Conservation (phyloP, 1,140 invertebrate species). For the Stegodyphus mimosarum region DNA sequence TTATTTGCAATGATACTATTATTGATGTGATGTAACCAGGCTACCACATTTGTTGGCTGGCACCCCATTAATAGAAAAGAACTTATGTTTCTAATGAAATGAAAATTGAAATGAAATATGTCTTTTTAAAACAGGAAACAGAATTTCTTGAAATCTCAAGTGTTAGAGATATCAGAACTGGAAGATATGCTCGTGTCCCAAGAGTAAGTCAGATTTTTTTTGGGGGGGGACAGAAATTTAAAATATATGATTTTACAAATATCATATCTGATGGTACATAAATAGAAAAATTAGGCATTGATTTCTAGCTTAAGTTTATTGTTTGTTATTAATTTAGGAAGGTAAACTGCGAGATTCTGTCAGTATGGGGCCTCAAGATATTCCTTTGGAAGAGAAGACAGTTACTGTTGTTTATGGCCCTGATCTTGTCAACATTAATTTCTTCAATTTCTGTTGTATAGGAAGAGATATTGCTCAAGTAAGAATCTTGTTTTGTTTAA, state of each 20-base stretch:
- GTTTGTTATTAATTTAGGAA: conserved; percentile 74
- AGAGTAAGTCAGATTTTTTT: conserved; percentile 76
- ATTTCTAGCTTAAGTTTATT: too few species aligned
- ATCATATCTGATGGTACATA: too few species aligned
- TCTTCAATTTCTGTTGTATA: conserved; percentile 93
- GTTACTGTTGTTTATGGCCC: conserved; percentile 89
- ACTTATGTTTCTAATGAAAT: too few species aligned
- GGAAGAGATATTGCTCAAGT: conserved; percentile 78
- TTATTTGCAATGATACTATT: too few species aligned
- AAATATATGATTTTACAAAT: too few species aligned
- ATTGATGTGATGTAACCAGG: too few species aligned
- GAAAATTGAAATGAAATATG: too few species aligned
- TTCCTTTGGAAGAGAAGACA: conserved; percentile 92
- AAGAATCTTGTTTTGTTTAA: neutral
- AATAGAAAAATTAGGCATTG: too few species aligned
- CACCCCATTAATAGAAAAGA: too few species aligned
- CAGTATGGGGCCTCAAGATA: conserved; percentile 83
- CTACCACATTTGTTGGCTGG: too few species aligned
- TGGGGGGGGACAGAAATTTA: too few species aligned
- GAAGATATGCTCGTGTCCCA: conserved; percentile 88
- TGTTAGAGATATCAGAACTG: conserved; percentile 90
- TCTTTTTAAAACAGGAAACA: conserved; percentile 77
- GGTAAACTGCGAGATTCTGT: conserved; percentile 84
- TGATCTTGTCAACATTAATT: conserved; percentile 92
- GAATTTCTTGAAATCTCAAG: conserved; percentile 90